Evolutionary conservation across 2,797 vertebrate genomes (phyloP).

Genomic region (Sebastes glaucus): DNA sequence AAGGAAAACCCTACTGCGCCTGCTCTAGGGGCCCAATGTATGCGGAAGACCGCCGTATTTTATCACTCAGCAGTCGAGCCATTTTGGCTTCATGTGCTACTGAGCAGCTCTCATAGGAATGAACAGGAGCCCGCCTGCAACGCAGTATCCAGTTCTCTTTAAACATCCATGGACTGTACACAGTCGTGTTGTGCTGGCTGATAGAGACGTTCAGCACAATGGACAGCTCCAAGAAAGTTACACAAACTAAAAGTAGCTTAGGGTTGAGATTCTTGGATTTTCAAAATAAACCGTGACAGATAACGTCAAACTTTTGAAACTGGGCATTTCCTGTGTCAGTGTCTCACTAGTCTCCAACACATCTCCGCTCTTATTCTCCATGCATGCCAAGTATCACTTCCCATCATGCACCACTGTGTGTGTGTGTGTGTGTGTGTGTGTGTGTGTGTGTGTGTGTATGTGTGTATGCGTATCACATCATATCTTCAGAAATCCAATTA

Average conservation of each 20-base stretch:
- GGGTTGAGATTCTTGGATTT: background rate
- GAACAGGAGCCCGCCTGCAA: no score
- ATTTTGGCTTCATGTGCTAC: no score
- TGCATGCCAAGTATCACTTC: slow-evolving; percentile 74
- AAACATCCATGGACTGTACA: background rate
- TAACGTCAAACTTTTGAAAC: slow-evolving; percentile 1
- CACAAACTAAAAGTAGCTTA: background rate
- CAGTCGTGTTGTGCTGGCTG: background rate
- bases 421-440: slow-evolving; percentile 26
- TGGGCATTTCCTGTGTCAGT: slow-evolving; percentile 7
- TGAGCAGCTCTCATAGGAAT: no score
- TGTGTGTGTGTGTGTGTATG: slow-evolving; percentile 31
- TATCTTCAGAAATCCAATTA: slow-evolving; percentile 84
- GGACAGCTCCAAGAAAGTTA: slow-evolving; percentile 30
- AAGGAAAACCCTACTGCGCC: no score
- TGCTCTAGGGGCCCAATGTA: no score
- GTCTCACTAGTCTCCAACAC: slow-evolving; percentile 24
- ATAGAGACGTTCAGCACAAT: slow-evolving; percentile 24
- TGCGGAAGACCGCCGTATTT: no score
- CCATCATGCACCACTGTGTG: slow-evolving; percentile 66
- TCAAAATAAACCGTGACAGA: slow-evolving; percentile 4
- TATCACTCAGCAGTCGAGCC: no score
- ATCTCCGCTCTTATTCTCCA: slow-evolving; percentile 54
- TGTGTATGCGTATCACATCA: slow-evolving; percentile 67
- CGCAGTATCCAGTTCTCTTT: no score